Percentiles rank a stretch among this genome's conserved stretches.
Evolutionary conservation across 2,113 vertebrate species (phyloP).

Genomic region (Microtus richardsoni): DNA sequence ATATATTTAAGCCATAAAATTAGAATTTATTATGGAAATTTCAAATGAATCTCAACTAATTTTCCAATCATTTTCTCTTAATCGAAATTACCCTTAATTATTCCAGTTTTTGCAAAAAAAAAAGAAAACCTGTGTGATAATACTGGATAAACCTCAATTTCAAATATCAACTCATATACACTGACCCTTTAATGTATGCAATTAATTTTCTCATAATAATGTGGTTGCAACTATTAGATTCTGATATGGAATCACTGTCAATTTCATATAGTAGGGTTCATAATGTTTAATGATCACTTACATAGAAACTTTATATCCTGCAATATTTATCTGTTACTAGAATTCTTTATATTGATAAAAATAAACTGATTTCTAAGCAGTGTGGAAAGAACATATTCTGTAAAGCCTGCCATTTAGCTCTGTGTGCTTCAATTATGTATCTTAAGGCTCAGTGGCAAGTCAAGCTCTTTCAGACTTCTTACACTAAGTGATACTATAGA

Average conservation of each 20-base stretch:
- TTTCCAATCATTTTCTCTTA: neutral
- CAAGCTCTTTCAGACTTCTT: neutral
- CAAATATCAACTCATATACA: neutral
- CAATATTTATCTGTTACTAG: neutral
- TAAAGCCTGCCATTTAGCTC: neutral
- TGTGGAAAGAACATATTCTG: neutral
- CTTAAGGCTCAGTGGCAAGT: neutral
- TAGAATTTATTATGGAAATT: neutral
- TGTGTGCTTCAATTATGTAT: neutral
- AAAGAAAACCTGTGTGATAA: neutral
- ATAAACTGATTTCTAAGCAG: neutral
- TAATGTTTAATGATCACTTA: neutral
- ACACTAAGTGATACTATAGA: neutral
- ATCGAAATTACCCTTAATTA: neutral
- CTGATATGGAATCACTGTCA: neutral
- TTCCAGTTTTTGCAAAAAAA: conserved; percentile 23
- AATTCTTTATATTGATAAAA: neutral
- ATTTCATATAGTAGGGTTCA: neutral
- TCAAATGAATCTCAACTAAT: neutral
- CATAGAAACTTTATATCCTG: neutral
- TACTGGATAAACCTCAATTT: neutral
- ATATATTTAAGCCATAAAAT: neutral
- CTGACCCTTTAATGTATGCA: neutral
- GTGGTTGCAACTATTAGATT: neutral
- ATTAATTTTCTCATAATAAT: neutral